Conservation (phyloP, 2,888 invertebrate species). For the Heterodera filipjevi region DNA sequence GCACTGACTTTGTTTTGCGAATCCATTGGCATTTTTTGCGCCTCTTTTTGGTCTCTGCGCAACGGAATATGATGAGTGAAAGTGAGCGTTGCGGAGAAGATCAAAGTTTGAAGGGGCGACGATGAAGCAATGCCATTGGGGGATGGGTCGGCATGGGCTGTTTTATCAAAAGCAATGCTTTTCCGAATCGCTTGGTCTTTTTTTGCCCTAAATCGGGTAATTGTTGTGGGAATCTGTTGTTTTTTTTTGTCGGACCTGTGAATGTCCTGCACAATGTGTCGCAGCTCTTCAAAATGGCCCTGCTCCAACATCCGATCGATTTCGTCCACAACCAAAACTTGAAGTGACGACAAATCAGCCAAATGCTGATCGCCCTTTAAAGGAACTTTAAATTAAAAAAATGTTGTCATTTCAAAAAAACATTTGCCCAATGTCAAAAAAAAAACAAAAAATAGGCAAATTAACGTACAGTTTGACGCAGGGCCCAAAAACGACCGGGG, state of each 20-base stretch:
- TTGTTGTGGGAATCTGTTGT: background rate
- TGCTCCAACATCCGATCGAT: slow-evolving; percentile 96
- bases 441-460: background rate
- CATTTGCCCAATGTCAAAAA: background rate
- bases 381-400: background rate
- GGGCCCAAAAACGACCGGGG: slow-evolving; percentile 94
- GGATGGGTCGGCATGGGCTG: background rate
- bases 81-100: slow-evolving; percentile 95
- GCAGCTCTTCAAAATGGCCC: slow-evolving; percentile 91
- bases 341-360: slow-evolving; percentile 64
- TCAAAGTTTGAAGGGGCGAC: slow-evolving; percentile 81
- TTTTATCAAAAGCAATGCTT: background rate
- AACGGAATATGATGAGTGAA: slow-evolving; percentile 83
- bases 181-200: background rate
- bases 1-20: background rate
- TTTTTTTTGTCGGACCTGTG: slow-evolving; percentile 73
- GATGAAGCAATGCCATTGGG: background rate
- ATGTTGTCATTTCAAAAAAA: background rate
- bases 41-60: slow-evolving; percentile 68
- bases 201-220: background rate
- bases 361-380: slow-evolving; percentile 55
- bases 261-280: slow-evolving; percentile 74
- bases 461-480: slow-evolving; percentile 75
- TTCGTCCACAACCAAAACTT: slow-evolving; percentile 90
- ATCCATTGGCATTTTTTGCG: slow-evolving; percentile 5